Percentiles rank a stretch among this genome's conserved stretches.
Conservation (phyloP, 2,113 vertebrate species). For the Ciconia maguari region DNA sequence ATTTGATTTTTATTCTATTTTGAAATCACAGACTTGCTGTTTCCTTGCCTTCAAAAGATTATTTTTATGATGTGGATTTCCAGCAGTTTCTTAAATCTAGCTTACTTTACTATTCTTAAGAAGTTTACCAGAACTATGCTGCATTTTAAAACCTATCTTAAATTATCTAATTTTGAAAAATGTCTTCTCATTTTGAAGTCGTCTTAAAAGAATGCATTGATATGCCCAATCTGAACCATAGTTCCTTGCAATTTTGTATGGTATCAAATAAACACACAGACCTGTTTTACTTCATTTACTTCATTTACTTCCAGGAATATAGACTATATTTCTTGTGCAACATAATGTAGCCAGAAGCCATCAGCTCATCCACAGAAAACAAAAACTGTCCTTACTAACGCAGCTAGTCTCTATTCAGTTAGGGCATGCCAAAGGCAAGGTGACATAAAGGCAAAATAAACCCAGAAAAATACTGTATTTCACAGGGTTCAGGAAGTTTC, state of each 20-base stretch:
- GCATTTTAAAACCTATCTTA: background rate
- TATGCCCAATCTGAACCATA: background rate
- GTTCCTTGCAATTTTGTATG: background rate
- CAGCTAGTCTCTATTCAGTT: background rate
- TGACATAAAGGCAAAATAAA: background rate
- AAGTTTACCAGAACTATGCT: background rate
- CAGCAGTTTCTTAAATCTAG: background rate
- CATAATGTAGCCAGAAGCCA: background rate
- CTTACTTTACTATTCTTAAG: background rate
- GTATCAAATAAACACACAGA: background rate
- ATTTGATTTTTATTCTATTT: constrained; percentile 42
- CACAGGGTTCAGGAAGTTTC: background rate
- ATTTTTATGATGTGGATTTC: constrained; percentile 6
- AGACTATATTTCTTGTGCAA: background rate
- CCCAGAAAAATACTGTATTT: background rate
- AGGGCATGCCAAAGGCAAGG: background rate
- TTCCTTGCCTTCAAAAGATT: background rate
- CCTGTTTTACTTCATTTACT: too few relatives aligned
- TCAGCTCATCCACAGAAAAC: background rate
- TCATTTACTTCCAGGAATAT: too few relatives aligned
- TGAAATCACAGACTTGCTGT: constrained; percentile 9
- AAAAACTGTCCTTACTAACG: background rate
- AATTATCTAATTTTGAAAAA: background rate
- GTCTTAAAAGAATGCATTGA: background rate
- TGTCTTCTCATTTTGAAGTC: background rate